Conservation (phyloP, 2,113 vertebrate genomes). For the Engraulis encrasicolus region DNA sequence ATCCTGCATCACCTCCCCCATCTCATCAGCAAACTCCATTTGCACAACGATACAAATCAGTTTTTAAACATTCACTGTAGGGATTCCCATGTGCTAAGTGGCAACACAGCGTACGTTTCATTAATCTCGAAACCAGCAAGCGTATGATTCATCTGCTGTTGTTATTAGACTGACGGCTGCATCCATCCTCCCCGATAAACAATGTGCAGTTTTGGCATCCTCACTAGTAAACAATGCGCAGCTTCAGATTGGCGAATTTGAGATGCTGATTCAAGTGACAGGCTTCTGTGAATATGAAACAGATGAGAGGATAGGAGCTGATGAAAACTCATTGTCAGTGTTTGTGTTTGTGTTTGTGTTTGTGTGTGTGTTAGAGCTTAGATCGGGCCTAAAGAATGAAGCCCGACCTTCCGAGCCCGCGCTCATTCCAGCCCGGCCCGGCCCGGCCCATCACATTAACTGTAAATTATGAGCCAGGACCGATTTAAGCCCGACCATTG, state of each 20-base stretch:
- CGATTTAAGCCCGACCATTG: too few relatives aligned
- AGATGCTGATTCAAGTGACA: not conserved
- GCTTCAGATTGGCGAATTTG: too few relatives aligned
- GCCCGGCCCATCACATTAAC: too few relatives aligned
- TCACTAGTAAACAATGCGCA: too few relatives aligned
- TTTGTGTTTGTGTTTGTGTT: too few relatives aligned
- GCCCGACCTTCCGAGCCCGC: too few relatives aligned
- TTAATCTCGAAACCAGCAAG: not conserved
- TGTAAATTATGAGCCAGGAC: too few relatives aligned
- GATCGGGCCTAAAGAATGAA: too few relatives aligned
- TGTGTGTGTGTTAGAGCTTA: too few relatives aligned
- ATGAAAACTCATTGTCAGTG: too few relatives aligned
- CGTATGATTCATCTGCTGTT: not conserved
- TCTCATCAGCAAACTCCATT: not conserved
- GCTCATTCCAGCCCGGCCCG: too few relatives aligned
- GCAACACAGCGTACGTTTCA: not conserved
- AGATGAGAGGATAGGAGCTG: not conserved
- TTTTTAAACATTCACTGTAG: not conserved
- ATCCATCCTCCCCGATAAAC: not conserved
- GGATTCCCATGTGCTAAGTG: not conserved
- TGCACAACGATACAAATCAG: not conserved
- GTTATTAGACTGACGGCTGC: not conserved
- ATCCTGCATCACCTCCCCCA: too few relatives aligned
- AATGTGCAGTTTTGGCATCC: not conserved
- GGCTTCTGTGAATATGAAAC: not conserved